Evolutionary conservation across 2,888 invertebrate genomes (phyloP), one percentile per base, ranked within the genome.

Genomic region (Chrysotoxum bicinctum): DNA sequence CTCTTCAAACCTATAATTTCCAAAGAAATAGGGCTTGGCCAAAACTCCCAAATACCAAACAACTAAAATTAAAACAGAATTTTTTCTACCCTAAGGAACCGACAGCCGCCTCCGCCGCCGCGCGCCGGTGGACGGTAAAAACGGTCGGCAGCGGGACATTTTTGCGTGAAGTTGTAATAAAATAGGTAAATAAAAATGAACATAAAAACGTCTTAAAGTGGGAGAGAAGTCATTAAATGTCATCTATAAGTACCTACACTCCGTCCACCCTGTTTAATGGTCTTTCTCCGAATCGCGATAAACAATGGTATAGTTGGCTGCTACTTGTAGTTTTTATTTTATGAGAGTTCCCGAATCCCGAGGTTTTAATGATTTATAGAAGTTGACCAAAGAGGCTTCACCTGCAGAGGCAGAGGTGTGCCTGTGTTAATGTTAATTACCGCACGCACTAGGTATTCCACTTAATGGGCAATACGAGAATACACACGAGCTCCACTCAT

Each of bases 341-440:
- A 81, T 81, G 76, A 81, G 80, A 54, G 73, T 77, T 85, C 76
- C 72, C 72, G 73, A 85, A 73, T 85, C 79, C 75, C 70, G 72
- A 85, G 76, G 80, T 85, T 85, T 81, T 72, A 68, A 85, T 85
- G 85, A 81, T 85, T 85, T 81, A 81, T 77, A 69, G 37, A 26
- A n/a, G 32, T 40, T 56, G 68, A 21, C 45, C 35, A 43, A 37
- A 50, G 52, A 35, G 21, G 19, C 37, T 58, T 81, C 80, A 85
- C 81, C 76, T 81, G 81, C 62, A 37, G 26, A n/a, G 56, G 26
- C 74, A 7, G 45, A 79, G 75, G 84, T 76, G 79, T 43, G 79
- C 40, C 84, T 45, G 16, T 37, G 43, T 69, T 66, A n/a, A 64
- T 66, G 70, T 79, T 70, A 70, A 84, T 75, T 79, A 70, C 58